phyloP scores from a whole-genome alignment of 1,140 invertebrate species.

The Halyomorpha halys region DNA sequence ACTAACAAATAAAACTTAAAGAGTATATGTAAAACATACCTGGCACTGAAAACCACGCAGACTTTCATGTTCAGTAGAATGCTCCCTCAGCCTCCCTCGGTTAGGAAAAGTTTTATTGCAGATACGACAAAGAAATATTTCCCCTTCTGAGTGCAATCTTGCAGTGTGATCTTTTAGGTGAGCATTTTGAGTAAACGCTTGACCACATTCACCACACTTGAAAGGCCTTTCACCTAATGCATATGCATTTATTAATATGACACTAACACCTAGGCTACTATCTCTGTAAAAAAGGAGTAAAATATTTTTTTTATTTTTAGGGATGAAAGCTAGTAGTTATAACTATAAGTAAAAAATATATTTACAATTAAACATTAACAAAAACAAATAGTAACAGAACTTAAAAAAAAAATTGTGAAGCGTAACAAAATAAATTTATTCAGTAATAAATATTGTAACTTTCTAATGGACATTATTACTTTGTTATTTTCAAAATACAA shows the following conservation, averaged over 20 bases:
- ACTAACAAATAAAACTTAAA: too few species aligned
- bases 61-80: conserved; percentile 18
- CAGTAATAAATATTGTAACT: too few species aligned
- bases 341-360: too few species aligned
- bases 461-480: too few species aligned
- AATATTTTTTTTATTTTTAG: too few species aligned
- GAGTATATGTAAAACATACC: background rate
- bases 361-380: too few species aligned
- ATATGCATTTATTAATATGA: conserved; percentile 6
- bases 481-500: too few species aligned
- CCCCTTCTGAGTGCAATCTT: conserved; percentile 18
- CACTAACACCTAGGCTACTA: conserved; percentile 1
- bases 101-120: conserved; percentile 24
- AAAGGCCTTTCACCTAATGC: conserved; percentile 26
- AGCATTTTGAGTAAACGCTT: conserved; percentile 24
- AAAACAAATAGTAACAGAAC: too few species aligned
- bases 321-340: too few species aligned
- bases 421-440: too few species aligned
- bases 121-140: conserved; percentile 21
- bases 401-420: too few species aligned
- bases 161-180: conserved; percentile 25
- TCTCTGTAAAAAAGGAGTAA: too few species aligned
- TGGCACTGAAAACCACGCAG: conserved; percentile 17
- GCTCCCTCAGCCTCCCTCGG: conserved; percentile 8
- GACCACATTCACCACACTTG: conserved; percentile 22